Conservation (phyloP, 2,888 invertebrate genomes). For the Andrena bucephala region DNA sequence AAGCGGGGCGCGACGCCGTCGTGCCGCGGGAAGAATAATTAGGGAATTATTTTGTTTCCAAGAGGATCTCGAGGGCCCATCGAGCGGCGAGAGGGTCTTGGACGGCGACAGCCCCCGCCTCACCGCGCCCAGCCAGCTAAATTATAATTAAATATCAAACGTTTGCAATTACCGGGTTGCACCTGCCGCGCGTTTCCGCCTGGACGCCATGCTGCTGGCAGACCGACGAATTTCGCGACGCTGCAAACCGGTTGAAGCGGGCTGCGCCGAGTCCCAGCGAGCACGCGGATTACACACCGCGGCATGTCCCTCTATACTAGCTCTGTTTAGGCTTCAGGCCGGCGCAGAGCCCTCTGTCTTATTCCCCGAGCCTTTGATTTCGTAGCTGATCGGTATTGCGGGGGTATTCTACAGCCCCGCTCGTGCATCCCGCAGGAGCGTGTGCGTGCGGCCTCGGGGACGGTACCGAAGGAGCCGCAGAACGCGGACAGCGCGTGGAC, state of each 20-base stretch:
- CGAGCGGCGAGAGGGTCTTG: slow-evolving; percentile 67
- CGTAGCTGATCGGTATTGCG: slow-evolving; percentile 1
- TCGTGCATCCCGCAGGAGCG: slow-evolving; percentile 1
- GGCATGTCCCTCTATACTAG: neutral
- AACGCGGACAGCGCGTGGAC: slow-evolving; percentile 79
- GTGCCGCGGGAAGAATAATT: slow-evolving; percentile 76
- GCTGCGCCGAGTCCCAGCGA: neutral
- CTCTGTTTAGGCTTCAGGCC: too few relatives aligned
- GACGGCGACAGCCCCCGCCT: slow-evolving; percentile 37
- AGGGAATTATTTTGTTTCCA: slow-evolving; percentile 80
- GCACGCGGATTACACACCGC: neutral
- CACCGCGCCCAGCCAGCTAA: slow-evolving; percentile 57
- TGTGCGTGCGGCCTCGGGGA: slow-evolving; percentile 14
- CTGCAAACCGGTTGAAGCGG: slow-evolving; percentile 42
- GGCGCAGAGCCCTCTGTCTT: neutral
- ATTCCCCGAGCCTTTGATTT: slow-evolving; percentile 46
- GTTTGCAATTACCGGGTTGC: slow-evolving; percentile 79
- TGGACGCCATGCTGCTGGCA: slow-evolving; percentile 23
- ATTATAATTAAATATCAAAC: slow-evolving; percentile 83
- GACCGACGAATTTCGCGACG: slow-evolving; percentile 45
- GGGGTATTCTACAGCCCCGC: slow-evolving; percentile 23
- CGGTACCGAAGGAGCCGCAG: slow-evolving; percentile 54
- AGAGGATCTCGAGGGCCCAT: slow-evolving; percentile 76
- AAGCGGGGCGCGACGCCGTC: slow-evolving; percentile 52
- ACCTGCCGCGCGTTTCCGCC: slow-evolving; percentile 67